A percentile compares a stretch with the other conserved stretches of the same genome.
Conservation (phyloP, 1,140 invertebrate genomes). For the Heliconius eleuchia region DNA sequence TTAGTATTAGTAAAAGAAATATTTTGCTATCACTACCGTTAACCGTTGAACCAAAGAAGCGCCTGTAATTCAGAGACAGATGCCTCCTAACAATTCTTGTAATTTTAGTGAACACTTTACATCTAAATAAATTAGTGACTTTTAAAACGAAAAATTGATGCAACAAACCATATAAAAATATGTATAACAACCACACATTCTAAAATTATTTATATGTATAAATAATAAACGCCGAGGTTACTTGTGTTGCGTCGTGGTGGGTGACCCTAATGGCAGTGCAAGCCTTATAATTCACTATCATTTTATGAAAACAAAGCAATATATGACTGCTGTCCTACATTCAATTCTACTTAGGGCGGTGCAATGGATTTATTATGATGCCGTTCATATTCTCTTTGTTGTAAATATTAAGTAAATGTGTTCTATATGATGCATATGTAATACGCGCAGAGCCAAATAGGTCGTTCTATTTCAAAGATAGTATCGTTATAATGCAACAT, state of each 20-base stretch:
- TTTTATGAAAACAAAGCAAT: conserved; percentile 41
- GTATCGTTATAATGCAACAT: background rate
- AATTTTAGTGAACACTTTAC: background rate
- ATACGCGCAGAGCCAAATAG: conserved; percentile 7
- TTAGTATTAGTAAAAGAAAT: background rate
- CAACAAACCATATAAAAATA: background rate
- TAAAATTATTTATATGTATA: conserved; percentile 14
- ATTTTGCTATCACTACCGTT: background rate
- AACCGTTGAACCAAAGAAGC: background rate
- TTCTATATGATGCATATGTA: background rate
- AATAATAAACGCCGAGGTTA: conserved; percentile 25
- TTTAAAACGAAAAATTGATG: background rate
- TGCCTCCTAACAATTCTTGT: background rate
- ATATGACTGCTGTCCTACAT: conserved; percentile 38
- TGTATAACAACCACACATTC: background rate
- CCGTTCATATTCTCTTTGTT: conserved; percentile 18
- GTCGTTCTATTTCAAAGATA: background rate
- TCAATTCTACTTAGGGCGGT: conserved; percentile 24
- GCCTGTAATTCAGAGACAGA: background rate
- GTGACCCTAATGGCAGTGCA: conserved; percentile 61
- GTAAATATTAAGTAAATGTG: conserved; percentile 20
- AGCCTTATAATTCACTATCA: conserved; percentile 48
- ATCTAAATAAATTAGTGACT: background rate
- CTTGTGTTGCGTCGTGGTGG: conserved; percentile 19
- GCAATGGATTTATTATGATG: conserved; percentile 37